These are phyloP conservation scores for Vanessa atalanta DNA, from an alignment of 1,140 invertebrate species.

Conservation along the genomic window DNA sequence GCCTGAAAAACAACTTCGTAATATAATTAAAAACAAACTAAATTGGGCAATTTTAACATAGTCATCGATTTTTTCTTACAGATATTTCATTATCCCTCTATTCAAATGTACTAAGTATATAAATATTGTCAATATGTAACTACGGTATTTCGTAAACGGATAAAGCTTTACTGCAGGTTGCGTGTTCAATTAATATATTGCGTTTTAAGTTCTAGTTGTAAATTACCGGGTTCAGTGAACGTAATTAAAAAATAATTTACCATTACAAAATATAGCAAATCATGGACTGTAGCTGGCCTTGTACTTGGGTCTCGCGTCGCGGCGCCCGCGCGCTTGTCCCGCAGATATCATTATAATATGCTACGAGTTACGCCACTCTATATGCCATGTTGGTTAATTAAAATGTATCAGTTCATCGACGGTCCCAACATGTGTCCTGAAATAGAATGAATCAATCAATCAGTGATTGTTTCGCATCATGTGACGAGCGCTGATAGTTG, in stretches of 20 bases:
- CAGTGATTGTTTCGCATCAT: slow-evolving; percentile 39
- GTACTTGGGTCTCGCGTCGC: not conserved
- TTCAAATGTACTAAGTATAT: too few species aligned
- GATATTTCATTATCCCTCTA: too few species aligned
- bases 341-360: not conserved
- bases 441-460: slow-evolving; percentile 36
- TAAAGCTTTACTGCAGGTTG: not conserved
- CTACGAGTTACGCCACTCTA: slow-evolving; percentile 6
- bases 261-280: not conserved
- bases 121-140: not conserved
- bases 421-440: slow-evolving; percentile 9
- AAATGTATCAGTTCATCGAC: slow-evolving; percentile 24
- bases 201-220: not conserved
- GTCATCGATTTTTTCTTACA: too few species aligned
- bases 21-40: too few species aligned
- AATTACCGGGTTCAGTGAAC: slow-evolving; percentile 2
- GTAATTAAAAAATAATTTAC: not conserved
- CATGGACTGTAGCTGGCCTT: not conserved
- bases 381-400: slow-evolving; percentile 23
- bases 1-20: too few species aligned
- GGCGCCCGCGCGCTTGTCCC: not conserved
- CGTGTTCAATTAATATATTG: not conserved
- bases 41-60: too few species aligned
- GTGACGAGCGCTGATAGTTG: slow-evolving; percentile 22
- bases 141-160: not conserved